A percentile compares a stretch with the other conserved stretches of the same genome.
phyloP scores from a whole-genome alignment of 2,113 vertebrate species.

The Thamnaconus septentrionalis region DNA sequence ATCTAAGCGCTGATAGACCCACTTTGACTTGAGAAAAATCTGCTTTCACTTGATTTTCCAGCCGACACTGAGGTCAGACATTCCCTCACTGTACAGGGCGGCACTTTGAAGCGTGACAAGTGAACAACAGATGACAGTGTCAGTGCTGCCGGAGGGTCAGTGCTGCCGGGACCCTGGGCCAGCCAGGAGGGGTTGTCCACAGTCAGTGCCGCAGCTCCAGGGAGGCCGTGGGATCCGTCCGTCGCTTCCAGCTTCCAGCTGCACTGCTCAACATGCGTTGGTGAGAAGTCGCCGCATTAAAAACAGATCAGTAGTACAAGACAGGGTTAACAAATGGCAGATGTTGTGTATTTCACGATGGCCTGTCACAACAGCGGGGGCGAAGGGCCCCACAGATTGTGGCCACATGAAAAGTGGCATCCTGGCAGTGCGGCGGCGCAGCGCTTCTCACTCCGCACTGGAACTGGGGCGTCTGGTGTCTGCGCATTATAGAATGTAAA shows the following conservation, averaged over 20 bases:
- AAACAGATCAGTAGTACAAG: constrained; percentile 69
- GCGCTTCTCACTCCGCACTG: constrained; percentile 43
- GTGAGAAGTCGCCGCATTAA: constrained; percentile 59
- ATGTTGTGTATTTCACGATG: constrained; percentile 74
- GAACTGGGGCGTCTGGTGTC: constrained; percentile 52
- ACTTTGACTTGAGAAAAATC: too few species aligned
- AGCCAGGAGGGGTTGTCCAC: not conserved
- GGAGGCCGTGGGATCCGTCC: constrained; percentile 58
- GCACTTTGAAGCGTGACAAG: not conserved
- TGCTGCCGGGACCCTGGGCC: not conserved
- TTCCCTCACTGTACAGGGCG: too few species aligned
- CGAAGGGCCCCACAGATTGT: constrained; percentile 49
- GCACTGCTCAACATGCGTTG: constrained; percentile 41
- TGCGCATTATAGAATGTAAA: constrained; percentile 44
- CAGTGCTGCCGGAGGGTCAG: constrained; percentile 3
- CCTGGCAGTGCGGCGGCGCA: constrained; percentile 64
- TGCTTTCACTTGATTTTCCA: too few species aligned
- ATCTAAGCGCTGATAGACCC: too few species aligned
- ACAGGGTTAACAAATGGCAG: constrained; percentile 71
- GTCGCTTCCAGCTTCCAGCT: constrained; percentile 47
- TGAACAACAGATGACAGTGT: not conserved
- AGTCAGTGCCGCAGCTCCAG: constrained; percentile 18
- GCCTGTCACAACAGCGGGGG: constrained; percentile 64
- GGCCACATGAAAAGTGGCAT: constrained; percentile 66
- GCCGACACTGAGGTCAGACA: too few species aligned